Percentiles rank a stretch among this genome's conserved stretches.
phyloP scores from a whole-genome alignment of 1,140 invertebrate genomes.

The Euglossa dilemma region DNA sequence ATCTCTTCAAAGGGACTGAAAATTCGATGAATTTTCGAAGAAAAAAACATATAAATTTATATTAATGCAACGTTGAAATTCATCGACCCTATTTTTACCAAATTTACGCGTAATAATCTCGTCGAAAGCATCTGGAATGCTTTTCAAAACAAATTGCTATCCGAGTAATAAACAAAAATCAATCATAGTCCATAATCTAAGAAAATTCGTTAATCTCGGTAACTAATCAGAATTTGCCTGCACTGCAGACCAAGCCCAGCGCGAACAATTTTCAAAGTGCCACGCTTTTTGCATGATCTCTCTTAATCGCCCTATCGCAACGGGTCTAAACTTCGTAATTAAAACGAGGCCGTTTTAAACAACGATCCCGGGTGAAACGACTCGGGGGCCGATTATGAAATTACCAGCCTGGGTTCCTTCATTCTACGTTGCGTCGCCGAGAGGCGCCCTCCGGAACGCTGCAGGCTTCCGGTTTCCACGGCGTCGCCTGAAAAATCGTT shows the following conservation, averaged over 20 bases:
- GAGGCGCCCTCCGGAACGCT: neutral
- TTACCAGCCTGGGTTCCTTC: neutral
- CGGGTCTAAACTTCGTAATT: neutral
- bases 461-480: neutral
- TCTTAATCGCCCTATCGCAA: neutral
- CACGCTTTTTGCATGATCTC: neutral
- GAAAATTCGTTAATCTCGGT: too few species aligned
- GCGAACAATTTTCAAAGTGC: neutral
- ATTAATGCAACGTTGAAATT: too few species aligned
- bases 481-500: constrained; percentile 27
- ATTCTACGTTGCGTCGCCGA: neutral
- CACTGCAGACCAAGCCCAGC: too few species aligned
- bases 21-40: too few species aligned
- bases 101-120: neutral
- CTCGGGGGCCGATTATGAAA: neutral
- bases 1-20: too few species aligned
- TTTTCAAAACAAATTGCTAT: neutral
- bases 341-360: neutral
- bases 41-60: too few species aligned
- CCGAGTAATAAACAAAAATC: too few species aligned
- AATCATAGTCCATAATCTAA: too few species aligned
- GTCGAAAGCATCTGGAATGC: neutral
- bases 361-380: neutral
- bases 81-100: too few species aligned
- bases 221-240: too few species aligned